Base-by-base conservation (phyloP, 1,140 invertebrate species). In the Drosophila prosaltans region DNA sequence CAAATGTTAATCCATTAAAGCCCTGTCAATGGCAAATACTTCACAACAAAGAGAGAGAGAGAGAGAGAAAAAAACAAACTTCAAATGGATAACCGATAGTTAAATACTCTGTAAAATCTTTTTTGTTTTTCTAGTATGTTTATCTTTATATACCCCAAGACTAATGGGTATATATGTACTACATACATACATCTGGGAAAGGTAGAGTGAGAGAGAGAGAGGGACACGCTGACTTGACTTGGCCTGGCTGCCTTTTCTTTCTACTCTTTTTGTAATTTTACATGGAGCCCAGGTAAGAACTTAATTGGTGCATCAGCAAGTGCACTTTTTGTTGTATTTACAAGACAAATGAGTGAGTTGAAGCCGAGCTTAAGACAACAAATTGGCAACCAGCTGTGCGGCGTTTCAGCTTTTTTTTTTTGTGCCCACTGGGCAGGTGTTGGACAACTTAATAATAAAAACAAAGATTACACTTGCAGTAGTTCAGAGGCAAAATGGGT, bases 1-100 rank as follows among this genome's bases (percentile, higher is more conserved):
- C 86, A 86, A 91, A 91, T 91, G 86, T 89, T 91, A 89, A 91
- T 90, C 90, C 90, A 91, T 91, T 91, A 90, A 82, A 78, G 72
- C 83, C 76, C 90, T 91, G 90, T 91, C 90, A 91, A 91, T 91
- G 79, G 86, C 76, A 90, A 91, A 91, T 91, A 82, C 81, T 86
- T 91, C 90, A 91, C 81, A 84, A 81, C 66, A 81, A 7, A 16
- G 16, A 16, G 16, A 16, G 16, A 16, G 16, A 16, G 16, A 16
- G 16, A 16, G 16, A 16, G 16, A 16, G 16, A 16, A 30, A 4
- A 30, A 30, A 30, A 30, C 2, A 30, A 30, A 30, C 28, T 30
- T 30, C 2, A 30, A 30, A 30, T 30, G 28, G 2, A 1, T 21
- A 21, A 21, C 16, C 45, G 16, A 48, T 21, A 8, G 8, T 1